phyloP scores from a whole-genome alignment of 2,797 vertebrate species.

The Parambassis ranga region DNA sequence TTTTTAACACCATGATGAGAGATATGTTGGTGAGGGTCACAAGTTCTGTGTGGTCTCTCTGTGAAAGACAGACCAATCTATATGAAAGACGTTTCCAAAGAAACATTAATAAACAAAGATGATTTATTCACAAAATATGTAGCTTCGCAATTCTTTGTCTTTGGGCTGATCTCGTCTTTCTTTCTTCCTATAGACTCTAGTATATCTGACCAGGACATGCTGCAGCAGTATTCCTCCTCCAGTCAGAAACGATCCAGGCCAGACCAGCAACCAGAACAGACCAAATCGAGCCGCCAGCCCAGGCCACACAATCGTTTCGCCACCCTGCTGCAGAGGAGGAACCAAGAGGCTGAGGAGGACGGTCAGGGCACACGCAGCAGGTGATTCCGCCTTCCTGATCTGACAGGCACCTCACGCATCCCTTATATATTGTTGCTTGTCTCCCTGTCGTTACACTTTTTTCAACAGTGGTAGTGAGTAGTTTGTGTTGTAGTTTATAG shows the following conservation, averaged over 20 bases:
- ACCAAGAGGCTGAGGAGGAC: conserved; percentile 71
- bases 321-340: conserved; percentile 85
- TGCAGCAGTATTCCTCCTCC: conserved; percentile 86
- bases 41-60: too few relatives aligned
- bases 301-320: conserved; percentile 86
- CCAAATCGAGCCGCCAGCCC: not conserved
- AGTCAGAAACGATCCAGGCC: conserved; percentile 80
- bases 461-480: too few relatives aligned
- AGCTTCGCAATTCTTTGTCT: not conserved
- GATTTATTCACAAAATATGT: too few relatives aligned
- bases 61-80: too few relatives aligned
- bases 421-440: too few relatives aligned
- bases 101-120: too few relatives aligned
- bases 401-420: too few relatives aligned
- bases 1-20: too few relatives aligned
- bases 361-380: conserved; percentile 87
- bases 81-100: too few relatives aligned
- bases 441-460: too few relatives aligned
- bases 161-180: not conserved
- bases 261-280: conserved; percentile 39
- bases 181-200: conserved; percentile 68
- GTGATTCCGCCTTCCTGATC: conserved; percentile 74
- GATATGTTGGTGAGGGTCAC: too few relatives aligned
- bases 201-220: conserved; percentile 85
- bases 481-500: too few relatives aligned